A percentile compares a stretch with the other conserved stretches of the same genome.
These are phyloP conservation scores for Cyprinodon brontotheroides DNA, from an alignment of 2,113 vertebrate species.

Conservation along the genomic window DNA sequence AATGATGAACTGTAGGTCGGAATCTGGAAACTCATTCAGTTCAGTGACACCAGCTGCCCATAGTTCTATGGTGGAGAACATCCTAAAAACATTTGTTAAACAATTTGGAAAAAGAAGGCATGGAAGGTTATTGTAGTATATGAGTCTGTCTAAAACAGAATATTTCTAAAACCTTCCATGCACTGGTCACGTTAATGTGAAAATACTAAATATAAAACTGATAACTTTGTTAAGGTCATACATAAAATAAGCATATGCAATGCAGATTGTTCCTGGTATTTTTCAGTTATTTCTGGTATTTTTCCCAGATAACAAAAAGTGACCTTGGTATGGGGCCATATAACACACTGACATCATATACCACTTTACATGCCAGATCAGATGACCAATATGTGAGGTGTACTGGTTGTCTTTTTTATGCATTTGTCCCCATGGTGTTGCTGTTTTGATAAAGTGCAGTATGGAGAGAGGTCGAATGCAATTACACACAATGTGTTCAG, in stretches of 20 bases:
- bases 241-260: background rate
- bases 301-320: slow-evolving; percentile 37
- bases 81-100: slow-evolving; percentile 8
- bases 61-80: slow-evolving; percentile 28
- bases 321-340: slow-evolving; percentile 71
- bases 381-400: slow-evolving; percentile 76
- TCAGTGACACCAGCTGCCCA: slow-evolving; percentile 37
- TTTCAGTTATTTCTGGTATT: slow-evolving; percentile 30
- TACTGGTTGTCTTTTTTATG: slow-evolving; percentile 67
- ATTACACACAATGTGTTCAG: slow-evolving; percentile 72
- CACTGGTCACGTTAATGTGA: too few species aligned
- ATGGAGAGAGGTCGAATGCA: slow-evolving; percentile 69
- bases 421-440: slow-evolving; percentile 71
- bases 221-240: background rate
- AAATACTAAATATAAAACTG: background rate
- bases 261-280: slow-evolving; percentile 5
- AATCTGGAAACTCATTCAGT: slow-evolving; percentile 53
- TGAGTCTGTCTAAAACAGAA: background rate
- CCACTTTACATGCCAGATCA: slow-evolving; percentile 58
- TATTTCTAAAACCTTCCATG: too few species aligned
- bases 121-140: slow-evolving; percentile 28
- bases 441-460: slow-evolving; percentile 72
- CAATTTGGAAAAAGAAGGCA: background rate
- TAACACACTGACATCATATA: slow-evolving; percentile 54
- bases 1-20: slow-evolving; percentile 63